Base-by-base conservation (phyloP, 2,113 vertebrate genomes). In the Grallaria varia region DNA sequence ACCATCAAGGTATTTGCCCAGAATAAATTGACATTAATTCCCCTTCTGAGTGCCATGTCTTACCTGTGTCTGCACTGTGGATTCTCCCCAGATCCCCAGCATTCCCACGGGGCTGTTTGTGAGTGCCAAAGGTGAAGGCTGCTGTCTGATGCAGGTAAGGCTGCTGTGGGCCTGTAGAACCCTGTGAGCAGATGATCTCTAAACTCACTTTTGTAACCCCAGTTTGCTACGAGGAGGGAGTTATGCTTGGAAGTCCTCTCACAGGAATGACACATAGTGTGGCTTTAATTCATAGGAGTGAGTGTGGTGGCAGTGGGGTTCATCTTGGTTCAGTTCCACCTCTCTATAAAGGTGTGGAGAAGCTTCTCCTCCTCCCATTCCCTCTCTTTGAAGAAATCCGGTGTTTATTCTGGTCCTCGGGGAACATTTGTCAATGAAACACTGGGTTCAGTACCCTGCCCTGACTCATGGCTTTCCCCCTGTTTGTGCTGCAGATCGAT, bases 91-190 rank as follows among this genome's bases (percentile, higher is more conserved):
- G 99, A 99, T 99, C 78, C 99, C 99, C 90, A 99, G 98, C 90
- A 99, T 99, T 89, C 99, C 99, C 55, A 99, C 99, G 3, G 99
- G 99, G 60, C 98, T 99, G 93, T 99, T 99, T 83, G 99, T 99
- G 96, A 99, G 99, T 3, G 99, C 99, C 94, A 99, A 98, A 96
- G 99, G 99, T 24, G 99, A 99, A 93, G 99, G 99, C 95, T 99
- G 99, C 97, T 99, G 99, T 79, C 98, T 99, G 91, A 98, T 99
- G 98, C 99, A 99, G 99, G 99, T 99, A 98, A 96, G 92, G 30
- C 23, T 72, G 14, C 35, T 25, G 0, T 3, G 1, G 63, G 66
- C 42, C 78, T 92, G 67, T 14, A 62, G 62, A 39, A 28, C 47
- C 10, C 4, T 13, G 35, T 16, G 30, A 60, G 66, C 28, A 59